Base-by-base conservation (phyloP, 1,140 invertebrate genomes). In the Ooceraea biroi region DNA sequence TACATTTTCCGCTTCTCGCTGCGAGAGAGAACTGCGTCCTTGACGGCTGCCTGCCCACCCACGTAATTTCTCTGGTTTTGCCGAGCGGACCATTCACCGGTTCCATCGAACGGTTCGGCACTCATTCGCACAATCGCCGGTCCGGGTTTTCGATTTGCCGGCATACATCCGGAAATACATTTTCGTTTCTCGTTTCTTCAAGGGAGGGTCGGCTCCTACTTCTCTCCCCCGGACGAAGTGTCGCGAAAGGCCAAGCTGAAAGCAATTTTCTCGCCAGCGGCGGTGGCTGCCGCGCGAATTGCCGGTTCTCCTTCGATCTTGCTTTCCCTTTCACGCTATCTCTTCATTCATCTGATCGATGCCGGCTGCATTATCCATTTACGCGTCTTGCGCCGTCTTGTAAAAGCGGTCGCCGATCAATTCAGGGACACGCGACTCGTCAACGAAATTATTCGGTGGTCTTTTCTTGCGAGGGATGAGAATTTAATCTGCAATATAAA, bases 151-250 rank as follows among this genome's bases (percentile, higher is more conserved):
- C 91, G 89, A 93, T 93, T 93, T 91, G 82, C 87, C 85, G 89
- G 89, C 86, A 92, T 85, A 92, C 91, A 91, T 90, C 86, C 82
- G 88, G 86, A 93, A 92, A 92, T 92, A 93, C 91, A 92, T 93
- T 93, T 92, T 92, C 92, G 88, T 85, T 85, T 78, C 88, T 84
- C 84, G 74, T 66, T 77, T 72, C 60, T 69, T 60, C n/a, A 55
- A 87, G 86, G 85, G 89, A 88, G 87, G 85, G 89, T 82, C 74
- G 60, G 58, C 25, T 44, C 50, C 36, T 27, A 12, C 5, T 22
- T 19, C 8, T 14, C n/a, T 48, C 12, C 30, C 61, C 19, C 69
- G 10, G 27, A 50, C 30, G 78, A 85, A 89, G 77, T 58, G 84
- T 73, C 84, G 89, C 89, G 85, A 72, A 74, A 83, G 41, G 80